phyloP scores from a whole-genome alignment of 2,888 invertebrate species.

The Hirtodrosophila alboralis region DNA sequence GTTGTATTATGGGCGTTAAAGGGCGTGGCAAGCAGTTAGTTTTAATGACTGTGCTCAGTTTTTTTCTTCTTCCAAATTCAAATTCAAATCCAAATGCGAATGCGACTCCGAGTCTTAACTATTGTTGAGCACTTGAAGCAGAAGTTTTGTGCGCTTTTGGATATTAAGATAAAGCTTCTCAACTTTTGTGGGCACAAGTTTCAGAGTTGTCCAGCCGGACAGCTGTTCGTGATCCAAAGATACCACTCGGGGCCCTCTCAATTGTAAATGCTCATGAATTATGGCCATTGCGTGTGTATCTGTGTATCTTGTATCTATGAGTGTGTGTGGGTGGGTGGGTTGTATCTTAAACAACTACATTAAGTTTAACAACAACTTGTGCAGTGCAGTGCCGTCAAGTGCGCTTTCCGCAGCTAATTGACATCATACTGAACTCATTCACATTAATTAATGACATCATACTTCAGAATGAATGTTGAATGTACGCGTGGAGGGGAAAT shows the following conservation, averaged over 20 bases:
- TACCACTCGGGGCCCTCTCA: slow-evolving; percentile 35
- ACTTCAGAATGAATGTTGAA: slow-evolving; percentile 55
- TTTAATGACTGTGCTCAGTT: slow-evolving; percentile 56
- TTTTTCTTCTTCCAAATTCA: slow-evolving; percentile 4
- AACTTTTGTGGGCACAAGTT: slow-evolving; percentile 34
- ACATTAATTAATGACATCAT: slow-evolving; percentile 79
- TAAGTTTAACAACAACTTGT: slow-evolving; percentile 55
- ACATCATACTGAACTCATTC: slow-evolving; percentile 80
- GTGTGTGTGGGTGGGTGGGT: slow-evolving; percentile 31
- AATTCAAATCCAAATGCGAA: slow-evolving; percentile 22
- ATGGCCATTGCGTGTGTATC: slow-evolving; percentile 31
- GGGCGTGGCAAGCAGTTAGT: slow-evolving; percentile 36
- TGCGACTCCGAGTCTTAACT: slow-evolving; percentile 46
- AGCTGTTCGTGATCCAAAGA: slow-evolving; percentile 34
- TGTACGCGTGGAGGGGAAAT: too few relatives aligned
- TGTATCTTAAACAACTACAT: slow-evolving; percentile 35
- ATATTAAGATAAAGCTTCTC: slow-evolving; percentile 63
- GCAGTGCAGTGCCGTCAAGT: slow-evolving; percentile 63
- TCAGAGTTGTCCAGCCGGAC: slow-evolving; percentile 22
- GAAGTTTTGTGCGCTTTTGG: slow-evolving; percentile 48
- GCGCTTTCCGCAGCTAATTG: slow-evolving; percentile 78
- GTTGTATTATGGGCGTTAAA: slow-evolving; percentile 16
- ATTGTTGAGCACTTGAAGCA: slow-evolving; percentile 61
- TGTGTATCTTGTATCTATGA: slow-evolving; percentile 5
- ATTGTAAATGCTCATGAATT: slow-evolving; percentile 51